Conservation (phyloP, 2,888 invertebrate species). For the Mythimna loreyi region DNA sequence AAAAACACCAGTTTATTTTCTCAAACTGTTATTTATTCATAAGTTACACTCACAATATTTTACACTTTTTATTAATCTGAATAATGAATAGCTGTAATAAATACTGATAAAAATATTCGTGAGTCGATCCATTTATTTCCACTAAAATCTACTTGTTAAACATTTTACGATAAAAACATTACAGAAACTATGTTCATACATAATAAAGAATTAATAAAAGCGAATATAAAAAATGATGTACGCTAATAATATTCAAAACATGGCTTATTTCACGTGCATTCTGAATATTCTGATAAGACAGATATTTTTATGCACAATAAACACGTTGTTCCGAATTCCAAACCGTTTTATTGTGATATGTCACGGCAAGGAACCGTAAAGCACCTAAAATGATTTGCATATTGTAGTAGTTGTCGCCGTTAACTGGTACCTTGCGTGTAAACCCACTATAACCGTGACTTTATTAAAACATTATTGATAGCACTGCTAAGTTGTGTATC, state of each 20-base stretch:
- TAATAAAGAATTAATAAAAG: slow-evolving; percentile 67
- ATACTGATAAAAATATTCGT: slow-evolving; percentile 50
- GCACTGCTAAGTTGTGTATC: slow-evolving; percentile 73
- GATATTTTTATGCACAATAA: slow-evolving; percentile 82
- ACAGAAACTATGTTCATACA: slow-evolving; percentile 60
- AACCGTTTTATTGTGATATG: slow-evolving; percentile 83
- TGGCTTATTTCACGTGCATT: slow-evolving; percentile 71
- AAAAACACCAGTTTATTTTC: not conserved
- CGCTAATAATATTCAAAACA: slow-evolving; percentile 76
- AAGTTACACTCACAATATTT: slow-evolving; percentile 29
- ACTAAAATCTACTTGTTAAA: slow-evolving; percentile 54
- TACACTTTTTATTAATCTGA: slow-evolving; percentile 35
- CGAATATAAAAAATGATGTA: slow-evolving; percentile 73
- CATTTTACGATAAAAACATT: slow-evolving; percentile 53
- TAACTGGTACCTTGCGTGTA: slow-evolving; percentile 79
- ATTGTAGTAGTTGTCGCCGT: slow-evolving; percentile 81
- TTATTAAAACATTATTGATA: slow-evolving; percentile 86
- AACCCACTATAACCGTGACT: slow-evolving; percentile 73
- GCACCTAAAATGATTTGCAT: slow-evolving; percentile 85
- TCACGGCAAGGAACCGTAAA: slow-evolving; percentile 84
- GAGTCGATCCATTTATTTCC: slow-evolving; percentile 38
- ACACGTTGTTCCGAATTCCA: slow-evolving; percentile 84
- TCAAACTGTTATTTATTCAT: slow-evolving; percentile 34
- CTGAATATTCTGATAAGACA: slow-evolving; percentile 75
- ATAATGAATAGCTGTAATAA: slow-evolving; percentile 57